Evolutionary conservation across 2,888 invertebrate genomes (phyloP).

Genomic region (Eupithecia dodoneata): DNA sequence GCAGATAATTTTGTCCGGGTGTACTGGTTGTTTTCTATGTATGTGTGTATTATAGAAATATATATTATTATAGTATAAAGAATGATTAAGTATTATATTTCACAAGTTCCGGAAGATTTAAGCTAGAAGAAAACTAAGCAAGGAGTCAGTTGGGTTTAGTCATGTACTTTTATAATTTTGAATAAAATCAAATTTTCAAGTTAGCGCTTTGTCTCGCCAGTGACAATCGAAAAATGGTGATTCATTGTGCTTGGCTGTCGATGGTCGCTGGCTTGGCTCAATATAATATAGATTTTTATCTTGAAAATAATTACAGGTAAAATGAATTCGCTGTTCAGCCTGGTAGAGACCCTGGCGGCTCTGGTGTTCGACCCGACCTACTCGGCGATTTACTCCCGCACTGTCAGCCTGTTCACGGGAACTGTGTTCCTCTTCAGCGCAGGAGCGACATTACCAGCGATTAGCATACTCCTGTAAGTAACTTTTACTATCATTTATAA

Average conservation of each 20-base stretch:
- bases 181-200: too few relatives aligned
- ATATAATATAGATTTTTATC: too few relatives aligned
- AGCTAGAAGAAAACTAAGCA: too few relatives aligned
- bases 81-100: too few relatives aligned
- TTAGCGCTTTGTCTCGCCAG: too few relatives aligned
- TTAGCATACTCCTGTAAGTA: slow-evolving; percentile 67
- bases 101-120: too few relatives aligned
- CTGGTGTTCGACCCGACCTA: slow-evolving; percentile 75
- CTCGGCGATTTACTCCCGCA: slow-evolving; percentile 65
- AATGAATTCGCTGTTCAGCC: slow-evolving; percentile 77
- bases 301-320: slow-evolving; percentile 60
- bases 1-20: not conserved
- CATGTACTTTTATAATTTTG: too few relatives aligned
- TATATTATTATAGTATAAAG: too few relatives aligned
- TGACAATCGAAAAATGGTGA: too few relatives aligned
- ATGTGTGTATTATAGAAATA: not conserved
- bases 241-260: too few relatives aligned
- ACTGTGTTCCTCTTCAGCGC: slow-evolving; percentile 73
- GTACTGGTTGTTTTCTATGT: not conserved
- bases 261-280: too few relatives aligned
- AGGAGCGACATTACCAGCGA: slow-evolving; percentile 67
- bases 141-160: too few relatives aligned
- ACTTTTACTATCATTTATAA: not conserved
- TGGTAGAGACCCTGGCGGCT: slow-evolving; percentile 75
- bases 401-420: slow-evolving; percentile 63